Evolutionary conservation across 2,113 vertebrate genomes (phyloP), one percentile per base, ranked within the genome.

Genomic region (Seriola quinqueradiata): DNA sequence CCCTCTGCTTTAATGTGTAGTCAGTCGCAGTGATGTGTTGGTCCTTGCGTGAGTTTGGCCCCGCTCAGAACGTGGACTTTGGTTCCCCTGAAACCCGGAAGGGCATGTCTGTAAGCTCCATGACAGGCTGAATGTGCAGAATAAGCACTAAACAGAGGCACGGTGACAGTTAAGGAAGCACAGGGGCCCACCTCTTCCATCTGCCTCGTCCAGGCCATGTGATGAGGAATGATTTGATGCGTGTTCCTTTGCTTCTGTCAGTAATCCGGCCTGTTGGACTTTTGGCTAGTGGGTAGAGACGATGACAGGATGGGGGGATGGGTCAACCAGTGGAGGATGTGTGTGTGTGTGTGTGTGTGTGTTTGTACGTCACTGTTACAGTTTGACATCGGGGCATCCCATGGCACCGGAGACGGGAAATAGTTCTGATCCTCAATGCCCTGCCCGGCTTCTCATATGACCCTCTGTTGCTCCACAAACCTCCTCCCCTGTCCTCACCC

Each of bases 51-150:
- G 71, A 77, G 73, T 84, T 75, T 84, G 76, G 81, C 83, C 71
- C 40, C 40, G 61, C 34, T 50, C 63, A 71, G 77, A 74, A 44
- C 25, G 32, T 79, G 76, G 50, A 74, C 78, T 88, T 71, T 58
- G 69, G 46, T 86, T 66, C 57, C 75, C 67, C 77, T 64, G 71
- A 66, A 83, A 69, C 76, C 66, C 77, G 65, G 40, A 74, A 75
- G 81, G 67, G 75, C 60, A 34, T 38, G 79, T 28, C 70, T 58
- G 58, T 67, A 60, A 58, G 73, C 69, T 52, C 40, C 36, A 67
- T 9, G 70, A 72, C 82, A 75, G 89, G 60, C 75, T 17, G 65
- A 90, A 89, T 86, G 89, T 92, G 87, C 87, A 68, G 79, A 77
- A 64, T 65, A 72, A 82, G 89, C 88, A 73, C 57, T 87, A 77